Conservation (phyloP, 1,140 invertebrate genomes). For the Proctacanthus coquilletti region DNA sequence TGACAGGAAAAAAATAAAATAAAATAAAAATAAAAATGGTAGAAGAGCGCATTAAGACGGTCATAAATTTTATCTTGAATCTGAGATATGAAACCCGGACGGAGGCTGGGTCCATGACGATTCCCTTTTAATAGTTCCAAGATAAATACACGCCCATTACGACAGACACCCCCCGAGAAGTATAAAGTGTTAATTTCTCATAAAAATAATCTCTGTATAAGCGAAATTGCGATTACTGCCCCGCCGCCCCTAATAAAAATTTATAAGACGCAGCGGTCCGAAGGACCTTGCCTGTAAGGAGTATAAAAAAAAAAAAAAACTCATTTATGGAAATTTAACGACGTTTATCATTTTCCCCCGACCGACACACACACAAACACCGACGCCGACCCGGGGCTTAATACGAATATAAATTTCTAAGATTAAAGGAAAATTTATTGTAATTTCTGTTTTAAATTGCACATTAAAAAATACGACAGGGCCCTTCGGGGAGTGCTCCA, state of each 20-base stretch:
- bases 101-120: too few relatives aligned
- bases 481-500: too few relatives aligned
- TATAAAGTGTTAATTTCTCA: constrained; percentile 1
- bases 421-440: constrained; percentile 1
- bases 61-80: too few relatives aligned
- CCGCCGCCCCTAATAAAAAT: not conserved
- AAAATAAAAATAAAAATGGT: too few relatives aligned
- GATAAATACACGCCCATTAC: not conserved
- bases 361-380: not conserved
- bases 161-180: not conserved
- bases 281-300: too few relatives aligned
- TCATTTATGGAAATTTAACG: constrained; percentile 4
- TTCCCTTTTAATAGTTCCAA: too few relatives aligned
- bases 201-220: not conserved
- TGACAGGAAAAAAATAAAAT: too few relatives aligned
- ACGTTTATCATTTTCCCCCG: constrained; percentile 2
- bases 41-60: too few relatives aligned
- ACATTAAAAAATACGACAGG: too few relatives aligned
- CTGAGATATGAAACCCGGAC: too few relatives aligned
- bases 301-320: not conserved
- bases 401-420: not conserved
- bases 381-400: not conserved
- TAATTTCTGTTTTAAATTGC: constrained; percentile 1
- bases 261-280: not conserved
- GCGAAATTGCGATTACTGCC: not conserved